phyloP scores from a whole-genome alignment of 2,888 invertebrate species.

The Neocrepidodera transversa region DNA sequence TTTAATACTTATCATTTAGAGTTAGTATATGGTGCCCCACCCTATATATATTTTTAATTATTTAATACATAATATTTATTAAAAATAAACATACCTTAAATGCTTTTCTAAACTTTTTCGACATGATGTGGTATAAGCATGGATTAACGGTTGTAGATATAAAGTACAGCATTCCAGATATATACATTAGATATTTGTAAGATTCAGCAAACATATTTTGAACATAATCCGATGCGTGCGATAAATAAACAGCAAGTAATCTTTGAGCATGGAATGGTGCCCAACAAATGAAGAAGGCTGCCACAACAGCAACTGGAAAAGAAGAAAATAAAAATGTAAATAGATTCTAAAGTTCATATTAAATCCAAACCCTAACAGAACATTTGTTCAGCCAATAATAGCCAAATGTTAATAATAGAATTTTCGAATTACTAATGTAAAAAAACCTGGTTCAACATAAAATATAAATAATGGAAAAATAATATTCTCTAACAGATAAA shows the following conservation, averaged over 20 bases:
- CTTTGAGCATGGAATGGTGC: constrained; percentile 94
- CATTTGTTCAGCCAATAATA: no score
- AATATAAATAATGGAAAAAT: no score
- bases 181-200: constrained; percentile 77
- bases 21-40: no score
- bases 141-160: constrained; percentile 93
- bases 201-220: constrained; percentile 51
- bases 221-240: constrained; percentile 57
- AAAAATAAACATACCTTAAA: constrained; percentile 65
- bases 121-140: constrained; percentile 93
- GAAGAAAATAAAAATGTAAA: constrained; percentile 23
- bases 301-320: constrained; percentile 77
- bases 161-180: constrained; percentile 90
- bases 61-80: no score
- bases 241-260: constrained; percentile 78
- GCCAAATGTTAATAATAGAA: no score
- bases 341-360: background rate
- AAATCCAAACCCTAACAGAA: no score
- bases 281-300: constrained; percentile 90
- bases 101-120: constrained; percentile 90
- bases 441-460: no score
- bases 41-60: no score
- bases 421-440: no score
- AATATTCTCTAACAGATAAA: no score
- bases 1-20: no score